phyloP scores from a whole-genome alignment of 2,888 invertebrate species.

The Amphimallon solstitiale region DNA sequence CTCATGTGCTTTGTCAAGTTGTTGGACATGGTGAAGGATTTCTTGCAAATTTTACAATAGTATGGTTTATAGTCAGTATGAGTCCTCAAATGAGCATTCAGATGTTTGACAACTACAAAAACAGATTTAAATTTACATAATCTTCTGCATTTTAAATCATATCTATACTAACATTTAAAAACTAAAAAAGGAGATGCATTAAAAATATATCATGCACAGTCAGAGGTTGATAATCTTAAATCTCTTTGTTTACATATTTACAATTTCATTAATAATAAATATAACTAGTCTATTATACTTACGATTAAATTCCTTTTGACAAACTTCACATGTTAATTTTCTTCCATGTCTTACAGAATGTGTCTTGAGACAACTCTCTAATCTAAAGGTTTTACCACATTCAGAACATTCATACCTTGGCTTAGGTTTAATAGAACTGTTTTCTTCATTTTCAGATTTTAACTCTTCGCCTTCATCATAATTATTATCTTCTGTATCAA shows the following conservation, averaged over 20 bases:
- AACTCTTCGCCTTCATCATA: slow-evolving; percentile 2
- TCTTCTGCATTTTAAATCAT: background rate
- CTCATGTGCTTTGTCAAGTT: slow-evolving; percentile 57
- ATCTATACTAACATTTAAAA: too few species aligned
- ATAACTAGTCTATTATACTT: slow-evolving; percentile 42
- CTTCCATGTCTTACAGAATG: slow-evolving; percentile 56
- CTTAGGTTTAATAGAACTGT: slow-evolving; percentile 3
- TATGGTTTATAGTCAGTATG: slow-evolving; percentile 56
- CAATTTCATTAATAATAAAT: background rate
- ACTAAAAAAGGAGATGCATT: too few species aligned
- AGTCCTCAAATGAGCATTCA: slow-evolving; percentile 52
- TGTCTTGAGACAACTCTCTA: slow-evolving; percentile 50
- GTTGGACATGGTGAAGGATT: slow-evolving; percentile 51
- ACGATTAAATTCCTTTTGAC: slow-evolving; percentile 55
- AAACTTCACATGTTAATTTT: slow-evolving; percentile 55
- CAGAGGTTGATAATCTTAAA: too few species aligned
- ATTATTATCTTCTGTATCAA: slow-evolving; percentile 13
- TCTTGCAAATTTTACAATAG: slow-evolving; percentile 55
- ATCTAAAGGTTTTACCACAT: slow-evolving; percentile 54
- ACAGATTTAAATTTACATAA: background rate
- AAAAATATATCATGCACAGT: too few species aligned
- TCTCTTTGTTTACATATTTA: too few species aligned
- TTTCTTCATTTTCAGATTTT: slow-evolving; percentile 31
- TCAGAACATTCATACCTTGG: slow-evolving; percentile 47
- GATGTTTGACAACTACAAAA: slow-evolving; percentile 54